Conservation (phyloP, 2,888 invertebrate genomes). For the Lagria hirta region DNA sequence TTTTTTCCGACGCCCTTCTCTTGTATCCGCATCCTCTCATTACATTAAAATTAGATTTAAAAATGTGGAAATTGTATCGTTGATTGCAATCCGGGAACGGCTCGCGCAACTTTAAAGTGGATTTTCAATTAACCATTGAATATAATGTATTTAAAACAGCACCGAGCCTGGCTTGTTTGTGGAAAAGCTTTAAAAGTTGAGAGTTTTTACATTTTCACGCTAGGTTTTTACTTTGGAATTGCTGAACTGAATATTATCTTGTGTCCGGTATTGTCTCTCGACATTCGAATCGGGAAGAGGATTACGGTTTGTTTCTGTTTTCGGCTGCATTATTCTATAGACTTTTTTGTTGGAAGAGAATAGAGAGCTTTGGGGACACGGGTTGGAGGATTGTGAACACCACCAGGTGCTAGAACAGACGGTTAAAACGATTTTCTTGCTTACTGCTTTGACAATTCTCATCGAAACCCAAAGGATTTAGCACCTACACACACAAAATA, state of each 20-base stretch:
- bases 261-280: slow-evolving; percentile 35
- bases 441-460: slow-evolving; percentile 3
- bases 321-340: slow-evolving; percentile 13
- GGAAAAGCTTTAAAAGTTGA: slow-evolving; percentile 16
- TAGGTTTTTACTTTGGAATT: slow-evolving; percentile 16
- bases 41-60: slow-evolving; percentile 52
- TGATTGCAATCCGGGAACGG: slow-evolving; percentile 52
- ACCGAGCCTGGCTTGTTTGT: slow-evolving; percentile 24
- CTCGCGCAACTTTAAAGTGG: slow-evolving; percentile 52
- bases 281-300: slow-evolving; percentile 33
- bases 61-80: slow-evolving; percentile 55
- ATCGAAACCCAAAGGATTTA: too few species aligned
- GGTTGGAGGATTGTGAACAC: slow-evolving; percentile 17
- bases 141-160: slow-evolving; percentile 51
- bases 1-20: slow-evolving; percentile 47
- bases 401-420: slow-evolving; percentile 16
- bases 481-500: too few species aligned
- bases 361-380: slow-evolving; percentile 8
- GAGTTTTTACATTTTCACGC: slow-evolving; percentile 7
- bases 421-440: slow-evolving; percentile 21
- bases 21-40: slow-evolving; percentile 43
- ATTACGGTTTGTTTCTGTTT: slow-evolving; percentile 29
- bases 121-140: slow-evolving; percentile 56
- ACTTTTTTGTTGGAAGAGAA: background rate
- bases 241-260: slow-evolving; percentile 36